Percentiles rank a stretch among this genome's conserved stretches.
Evolutionary conservation across 30 jellyfish, hydroid and myxozoan species (phyloP).

Genomic region (Rhopilema esculentum): DNA sequence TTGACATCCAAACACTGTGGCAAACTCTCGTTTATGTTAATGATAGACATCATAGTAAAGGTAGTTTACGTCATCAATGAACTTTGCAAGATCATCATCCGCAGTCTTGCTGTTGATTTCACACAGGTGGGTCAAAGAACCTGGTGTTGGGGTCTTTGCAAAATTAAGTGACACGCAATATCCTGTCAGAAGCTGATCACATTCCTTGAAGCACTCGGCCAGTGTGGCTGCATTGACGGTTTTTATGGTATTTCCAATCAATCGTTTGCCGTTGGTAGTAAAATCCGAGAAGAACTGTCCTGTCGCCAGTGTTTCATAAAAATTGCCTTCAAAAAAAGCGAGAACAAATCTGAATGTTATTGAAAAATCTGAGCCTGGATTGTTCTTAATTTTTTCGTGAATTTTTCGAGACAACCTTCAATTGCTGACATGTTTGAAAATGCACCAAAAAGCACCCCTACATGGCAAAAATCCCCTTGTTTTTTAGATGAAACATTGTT

Average conservation of each 20-base stretch:
- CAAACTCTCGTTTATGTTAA: no score
- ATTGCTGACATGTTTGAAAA: no score
- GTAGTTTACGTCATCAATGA: constrained; percentile 1
- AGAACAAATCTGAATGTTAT: no score
- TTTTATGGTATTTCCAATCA: constrained; percentile 4
- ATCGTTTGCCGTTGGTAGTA: constrained; percentile 1
- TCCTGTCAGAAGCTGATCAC: not conserved
- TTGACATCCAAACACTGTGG: no score
- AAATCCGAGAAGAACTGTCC: constrained; percentile 7
- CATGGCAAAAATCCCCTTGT: no score
- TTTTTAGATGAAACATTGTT: no score
- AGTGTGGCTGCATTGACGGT: not conserved
- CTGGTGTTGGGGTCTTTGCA: not conserved
- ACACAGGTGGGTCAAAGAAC: constrained; percentile 7
- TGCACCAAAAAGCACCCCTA: no score
- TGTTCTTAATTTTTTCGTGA: no score
- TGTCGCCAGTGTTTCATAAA: constrained; percentile 1
- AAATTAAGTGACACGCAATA: constrained; percentile 15
- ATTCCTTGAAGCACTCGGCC: constrained; percentile 9
- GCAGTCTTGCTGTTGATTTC: constrained; percentile 3
- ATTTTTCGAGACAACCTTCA: no score
- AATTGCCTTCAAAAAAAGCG: no score
- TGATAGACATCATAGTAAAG: constrained; percentile 6
- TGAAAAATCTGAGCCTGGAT: no score
- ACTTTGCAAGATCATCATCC: constrained; percentile 8